phyloP scores from a whole-genome alignment of 2,888 invertebrate genomes.

The Geophilus truncorum region DNA sequence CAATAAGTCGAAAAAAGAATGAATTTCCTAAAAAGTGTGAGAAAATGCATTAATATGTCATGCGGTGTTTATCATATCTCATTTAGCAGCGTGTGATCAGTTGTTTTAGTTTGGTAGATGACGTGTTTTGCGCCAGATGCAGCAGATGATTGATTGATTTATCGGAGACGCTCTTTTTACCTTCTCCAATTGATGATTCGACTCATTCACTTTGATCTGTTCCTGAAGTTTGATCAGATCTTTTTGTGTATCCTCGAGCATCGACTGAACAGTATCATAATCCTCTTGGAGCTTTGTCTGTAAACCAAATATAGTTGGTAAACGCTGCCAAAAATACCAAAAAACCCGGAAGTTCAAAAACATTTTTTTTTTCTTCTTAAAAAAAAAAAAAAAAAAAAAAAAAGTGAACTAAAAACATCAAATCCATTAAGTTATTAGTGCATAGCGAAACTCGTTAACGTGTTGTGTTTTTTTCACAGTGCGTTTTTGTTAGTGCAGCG shows the following conservation, averaged over 20 bases:
- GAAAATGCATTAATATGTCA: neutral
- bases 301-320: slow-evolving; percentile 33
- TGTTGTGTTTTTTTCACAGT: neutral
- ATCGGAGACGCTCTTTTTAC: slow-evolving; percentile 31
- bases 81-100: neutral
- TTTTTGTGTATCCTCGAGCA: slow-evolving; percentile 47
- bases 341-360: neutral
- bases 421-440: too few species aligned
- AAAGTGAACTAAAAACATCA: neutral
- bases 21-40: too few species aligned
- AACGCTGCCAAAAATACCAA: neutral
- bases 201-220: slow-evolving; percentile 40
- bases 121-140: too few species aligned
- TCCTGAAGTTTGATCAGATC: slow-evolving; percentile 46
- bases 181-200: slow-evolving; percentile 34
- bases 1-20: too few species aligned
- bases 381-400: neutral
- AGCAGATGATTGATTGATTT: neutral
- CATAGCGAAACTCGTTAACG: too few species aligned
- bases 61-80: neutral
- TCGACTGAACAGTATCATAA: slow-evolving; percentile 48
- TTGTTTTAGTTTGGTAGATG: slow-evolving; percentile 9
- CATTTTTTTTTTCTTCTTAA: neutral
- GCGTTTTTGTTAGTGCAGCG: slow-evolving; percentile 22
- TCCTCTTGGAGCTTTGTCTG: slow-evolving; percentile 48